Percentiles rank a stretch among this genome's conserved stretches.
Conservation (phyloP, 1,140 invertebrate genomes). For the Drosophila simulans region DNA sequence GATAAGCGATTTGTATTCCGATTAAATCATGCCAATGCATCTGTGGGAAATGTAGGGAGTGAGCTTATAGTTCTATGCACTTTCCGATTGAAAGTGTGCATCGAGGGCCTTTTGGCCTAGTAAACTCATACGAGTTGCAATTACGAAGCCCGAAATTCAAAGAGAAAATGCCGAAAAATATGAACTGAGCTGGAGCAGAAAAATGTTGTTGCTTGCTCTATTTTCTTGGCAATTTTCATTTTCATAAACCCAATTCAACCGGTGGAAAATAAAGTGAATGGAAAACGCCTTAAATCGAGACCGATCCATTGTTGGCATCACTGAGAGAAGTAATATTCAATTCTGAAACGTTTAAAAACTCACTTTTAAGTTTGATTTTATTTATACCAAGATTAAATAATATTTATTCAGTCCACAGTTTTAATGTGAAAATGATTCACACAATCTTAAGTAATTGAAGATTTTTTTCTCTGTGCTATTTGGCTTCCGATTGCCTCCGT, state of each 20-base stretch:
- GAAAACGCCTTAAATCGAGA: slow-evolving; percentile 61
- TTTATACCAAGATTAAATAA: too few species aligned
- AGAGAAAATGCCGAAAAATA: slow-evolving; percentile 23
- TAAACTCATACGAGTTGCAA: slow-evolving; percentile 43
- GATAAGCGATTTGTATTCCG: slow-evolving; percentile 72
- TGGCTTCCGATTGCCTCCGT: slow-evolving; percentile 19
- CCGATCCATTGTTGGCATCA: slow-evolving; percentile 28
- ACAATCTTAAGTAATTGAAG: too few species aligned
- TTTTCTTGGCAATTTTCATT: slow-evolving; percentile 72
- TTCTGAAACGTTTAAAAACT: not conserved
- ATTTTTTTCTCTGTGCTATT: slow-evolving; percentile 17
- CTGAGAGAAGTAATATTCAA: not conserved
- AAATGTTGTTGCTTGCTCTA: slow-evolving; percentile 41
- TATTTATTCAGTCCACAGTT: too few species aligned
- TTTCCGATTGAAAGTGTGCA: not conserved
- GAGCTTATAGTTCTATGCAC: slow-evolving; percentile 32
- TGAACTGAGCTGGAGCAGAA: slow-evolving; percentile 4
- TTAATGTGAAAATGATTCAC: too few species aligned
- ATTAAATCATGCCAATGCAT: slow-evolving; percentile 62
- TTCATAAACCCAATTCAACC: slow-evolving; percentile 58
- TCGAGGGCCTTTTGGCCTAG: slow-evolving; percentile 19
- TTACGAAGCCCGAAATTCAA: slow-evolving; percentile 35
- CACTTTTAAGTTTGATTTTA: too few species aligned
- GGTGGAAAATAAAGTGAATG: slow-evolving; percentile 57
- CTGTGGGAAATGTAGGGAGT: not conserved